Percentiles rank a stretch among this genome's conserved stretches.
Evolutionary conservation across 1,140 invertebrate species (phyloP).

Genomic region (Oedothorax gibbosus): DNA sequence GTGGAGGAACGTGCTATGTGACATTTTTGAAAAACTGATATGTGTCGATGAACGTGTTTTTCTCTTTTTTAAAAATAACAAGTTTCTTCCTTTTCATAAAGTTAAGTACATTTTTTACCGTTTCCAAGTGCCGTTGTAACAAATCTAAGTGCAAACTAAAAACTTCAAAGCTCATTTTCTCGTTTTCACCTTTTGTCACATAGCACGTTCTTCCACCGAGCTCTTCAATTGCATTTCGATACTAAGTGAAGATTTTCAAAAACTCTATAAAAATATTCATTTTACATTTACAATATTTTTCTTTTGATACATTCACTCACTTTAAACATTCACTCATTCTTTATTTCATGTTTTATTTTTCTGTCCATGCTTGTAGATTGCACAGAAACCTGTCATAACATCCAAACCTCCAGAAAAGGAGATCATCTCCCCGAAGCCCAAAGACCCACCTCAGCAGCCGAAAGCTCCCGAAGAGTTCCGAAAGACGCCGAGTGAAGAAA

Average conservation of each 20-base stretch:
- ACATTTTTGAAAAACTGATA: too few relatives aligned
- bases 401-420: background rate
- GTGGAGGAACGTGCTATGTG: too few relatives aligned
- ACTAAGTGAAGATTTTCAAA: background rate
- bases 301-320: background rate
- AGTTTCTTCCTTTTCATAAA: too few relatives aligned
- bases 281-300: background rate
- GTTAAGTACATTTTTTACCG: too few relatives aligned
- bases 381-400: background rate
- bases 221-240: too few relatives aligned
- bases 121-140: too few relatives aligned
- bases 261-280: background rate
- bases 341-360: background rate
- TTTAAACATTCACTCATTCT: background rate
- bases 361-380: background rate
- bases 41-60: too few relatives aligned
- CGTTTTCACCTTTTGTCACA: too few relatives aligned
- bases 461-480: slow-evolving; percentile 42
- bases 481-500: slow-evolving; percentile 43
- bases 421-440: background rate
- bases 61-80: too few relatives aligned
- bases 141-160: too few relatives aligned
- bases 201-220: background rate
- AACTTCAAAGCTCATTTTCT: too few relatives aligned
- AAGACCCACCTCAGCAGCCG: background rate